Conservation (phyloP, 2,113 vertebrate species). For the Hystrix cristata region DNA sequence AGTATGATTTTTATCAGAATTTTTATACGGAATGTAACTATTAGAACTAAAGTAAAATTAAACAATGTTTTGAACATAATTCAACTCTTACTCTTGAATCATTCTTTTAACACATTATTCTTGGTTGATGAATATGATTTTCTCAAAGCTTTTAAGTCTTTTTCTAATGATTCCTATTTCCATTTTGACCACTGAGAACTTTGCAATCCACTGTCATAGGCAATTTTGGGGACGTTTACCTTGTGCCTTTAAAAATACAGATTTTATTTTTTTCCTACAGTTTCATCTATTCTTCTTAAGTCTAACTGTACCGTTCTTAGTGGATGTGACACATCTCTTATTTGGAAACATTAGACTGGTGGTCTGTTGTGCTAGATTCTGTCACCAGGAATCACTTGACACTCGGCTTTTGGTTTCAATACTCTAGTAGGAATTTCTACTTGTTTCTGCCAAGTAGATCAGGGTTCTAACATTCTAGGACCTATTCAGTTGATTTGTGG, state of each 20-base stretch:
- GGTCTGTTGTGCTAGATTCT: neutral
- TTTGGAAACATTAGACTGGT: neutral
- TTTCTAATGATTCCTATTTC: neutral
- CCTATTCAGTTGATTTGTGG: neutral
- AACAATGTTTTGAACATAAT: neutral
- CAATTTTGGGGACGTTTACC: neutral
- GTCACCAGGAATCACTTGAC: too few species aligned
- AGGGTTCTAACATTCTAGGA: neutral
- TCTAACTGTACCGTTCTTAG: too few species aligned
- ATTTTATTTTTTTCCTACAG: neutral
- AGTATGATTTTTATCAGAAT: neutral
- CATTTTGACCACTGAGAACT: neutral
- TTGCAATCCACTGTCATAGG: neutral
- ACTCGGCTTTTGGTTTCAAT: neutral
- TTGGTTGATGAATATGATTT: neutral
- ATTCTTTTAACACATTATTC: neutral
- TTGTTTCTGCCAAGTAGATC: neutral
- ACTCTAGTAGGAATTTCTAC: neutral
- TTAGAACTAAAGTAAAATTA: neutral
- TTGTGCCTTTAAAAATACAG: neutral
- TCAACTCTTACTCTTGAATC: neutral
- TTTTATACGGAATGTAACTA: neutral
- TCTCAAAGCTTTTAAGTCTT: neutral
- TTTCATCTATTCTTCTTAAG: neutral
- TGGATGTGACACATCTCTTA: neutral